A percentile compares a stretch with the other conserved stretches of the same genome.
Conservation (phyloP, 1,140 invertebrate genomes). For the Pseudomyrmex sp. region DNA sequence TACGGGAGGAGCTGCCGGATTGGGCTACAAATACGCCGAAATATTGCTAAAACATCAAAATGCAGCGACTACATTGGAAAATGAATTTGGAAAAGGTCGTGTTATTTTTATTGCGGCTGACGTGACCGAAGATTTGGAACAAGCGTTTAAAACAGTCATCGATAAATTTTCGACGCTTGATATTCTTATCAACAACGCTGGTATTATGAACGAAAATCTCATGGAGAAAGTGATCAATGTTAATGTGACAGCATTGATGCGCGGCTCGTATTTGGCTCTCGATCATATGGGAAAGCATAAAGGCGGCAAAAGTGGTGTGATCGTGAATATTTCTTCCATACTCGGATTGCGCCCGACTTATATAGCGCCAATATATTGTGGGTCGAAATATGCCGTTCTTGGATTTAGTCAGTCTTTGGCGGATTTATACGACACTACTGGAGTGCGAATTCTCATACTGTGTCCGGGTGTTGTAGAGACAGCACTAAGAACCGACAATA, state of each 20-base stretch:
- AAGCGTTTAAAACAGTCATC: constrained; percentile 79
- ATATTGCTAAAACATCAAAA: too few species aligned
- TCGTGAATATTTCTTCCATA: constrained; percentile 62
- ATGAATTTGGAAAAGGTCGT: neutral
- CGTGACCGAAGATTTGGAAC: constrained; percentile 18
- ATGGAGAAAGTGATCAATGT: too few species aligned
- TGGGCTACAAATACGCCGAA: too few species aligned
- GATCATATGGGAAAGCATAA: too few species aligned
- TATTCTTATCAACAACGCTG: too few species aligned
- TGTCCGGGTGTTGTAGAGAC: constrained; percentile 83
- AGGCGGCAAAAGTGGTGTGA: too few species aligned
- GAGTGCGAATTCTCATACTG: constrained; percentile 81
- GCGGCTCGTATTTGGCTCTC: too few species aligned
- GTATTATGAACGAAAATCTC: too few species aligned
- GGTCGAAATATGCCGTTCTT: constrained; percentile 76
- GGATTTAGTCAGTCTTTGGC: constrained; percentile 77
- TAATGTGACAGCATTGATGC: neutral
- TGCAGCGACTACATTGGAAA: too few species aligned
- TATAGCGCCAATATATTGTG: constrained; percentile 86
- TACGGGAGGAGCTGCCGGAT: too few species aligned
- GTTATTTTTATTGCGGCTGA: constrained; percentile 35
- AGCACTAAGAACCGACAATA: rapidly evolving
- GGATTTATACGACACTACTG: constrained; percentile 63
- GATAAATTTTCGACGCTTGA: constrained; percentile 85
- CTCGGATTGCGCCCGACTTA: constrained; percentile 50